Evolutionary conservation across 1,140 invertebrate genomes (phyloP).

Genomic region (silkworm (Bombyx mori)): DNA sequence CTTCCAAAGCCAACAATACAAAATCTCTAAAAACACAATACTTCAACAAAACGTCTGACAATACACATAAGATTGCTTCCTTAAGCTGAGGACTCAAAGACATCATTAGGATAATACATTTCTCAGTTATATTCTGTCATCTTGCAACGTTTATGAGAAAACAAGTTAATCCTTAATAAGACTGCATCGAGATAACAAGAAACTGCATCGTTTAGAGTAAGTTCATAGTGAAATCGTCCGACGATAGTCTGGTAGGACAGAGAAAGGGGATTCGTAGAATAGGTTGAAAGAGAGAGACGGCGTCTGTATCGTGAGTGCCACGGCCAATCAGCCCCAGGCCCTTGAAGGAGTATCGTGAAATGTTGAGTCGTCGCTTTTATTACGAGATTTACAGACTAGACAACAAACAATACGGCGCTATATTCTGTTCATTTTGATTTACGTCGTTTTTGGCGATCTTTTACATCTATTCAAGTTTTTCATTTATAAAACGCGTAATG

Average conservation of each 20-base stretch:
- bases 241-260: constrained; percentile 11
- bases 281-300: constrained; percentile 15
- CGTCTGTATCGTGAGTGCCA: constrained; percentile 10
- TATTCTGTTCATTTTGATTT: not conserved
- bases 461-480: too few relatives aligned
- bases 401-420: constrained; percentile 4
- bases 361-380: constrained; percentile 25
- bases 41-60: too few relatives aligned
- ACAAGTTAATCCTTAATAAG: constrained; percentile 18
- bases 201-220: constrained; percentile 25
- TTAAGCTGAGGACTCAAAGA: too few relatives aligned
- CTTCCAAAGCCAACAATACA: too few relatives aligned
- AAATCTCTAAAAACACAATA: too few relatives aligned
- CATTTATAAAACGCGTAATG: too few relatives aligned
- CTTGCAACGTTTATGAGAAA: constrained; percentile 3
- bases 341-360: constrained; percentile 21
- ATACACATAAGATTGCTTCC: too few relatives aligned
- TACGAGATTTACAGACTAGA: constrained; percentile 22
- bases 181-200: constrained; percentile 20
- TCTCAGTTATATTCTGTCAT: not conserved
- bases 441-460: not conserved
- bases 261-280: constrained; percentile 11
- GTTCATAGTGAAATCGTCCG: constrained; percentile 14
- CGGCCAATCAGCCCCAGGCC: constrained; percentile 5
- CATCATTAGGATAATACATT: too few relatives aligned